Conservation (phyloP, 2,797 vertebrate genomes). For the Synanceia verrucosa region DNA sequence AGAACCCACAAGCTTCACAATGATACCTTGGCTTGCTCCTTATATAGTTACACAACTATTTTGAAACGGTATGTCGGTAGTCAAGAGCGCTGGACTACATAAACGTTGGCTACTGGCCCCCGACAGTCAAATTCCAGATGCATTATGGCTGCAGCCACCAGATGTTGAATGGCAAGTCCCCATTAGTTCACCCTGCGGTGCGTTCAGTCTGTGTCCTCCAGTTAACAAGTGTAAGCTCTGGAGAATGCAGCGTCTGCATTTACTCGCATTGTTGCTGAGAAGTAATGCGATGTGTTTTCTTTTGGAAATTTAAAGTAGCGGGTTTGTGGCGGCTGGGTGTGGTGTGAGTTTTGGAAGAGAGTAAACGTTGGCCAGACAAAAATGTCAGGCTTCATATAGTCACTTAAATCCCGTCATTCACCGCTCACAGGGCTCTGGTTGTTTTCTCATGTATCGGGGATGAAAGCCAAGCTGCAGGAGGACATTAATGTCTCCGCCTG, state of each 20-base stretch:
- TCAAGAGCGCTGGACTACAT: slow-evolving; percentile 54
- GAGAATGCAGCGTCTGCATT: slow-evolving; percentile 50
- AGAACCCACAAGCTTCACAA: slow-evolving; percentile 70
- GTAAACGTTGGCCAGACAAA: slow-evolving; percentile 70
- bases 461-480: slow-evolving; percentile 16
- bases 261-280: slow-evolving; percentile 45
- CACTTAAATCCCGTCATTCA: slow-evolving; percentile 65
- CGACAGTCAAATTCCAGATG: slow-evolving; percentile 77
- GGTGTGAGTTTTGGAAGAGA: slow-evolving; percentile 76
- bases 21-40: slow-evolving; percentile 52
- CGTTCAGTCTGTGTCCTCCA: slow-evolving; percentile 39
- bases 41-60: slow-evolving; percentile 68
- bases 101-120: slow-evolving; percentile 61
- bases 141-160: slow-evolving; percentile 74
- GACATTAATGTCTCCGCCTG: slow-evolving; percentile 14
- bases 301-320: slow-evolving; percentile 66
- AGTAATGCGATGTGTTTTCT: slow-evolving; percentile 52
- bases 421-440: slow-evolving; percentile 26
- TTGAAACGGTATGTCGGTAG: slow-evolving; percentile 64
- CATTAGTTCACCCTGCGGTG: slow-evolving; percentile 35
- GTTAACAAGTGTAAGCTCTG: slow-evolving; percentile 52
- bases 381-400: slow-evolving; percentile 66
- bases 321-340: slow-evolving; percentile 81
- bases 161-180: slow-evolving; percentile 77
- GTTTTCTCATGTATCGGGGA: slow-evolving; percentile 20